Evolutionary conservation across 1,140 invertebrate genomes (phyloP), one percentile per base, ranked within the genome.

Genomic region (Phymorhynchus buccinoides): DNA sequence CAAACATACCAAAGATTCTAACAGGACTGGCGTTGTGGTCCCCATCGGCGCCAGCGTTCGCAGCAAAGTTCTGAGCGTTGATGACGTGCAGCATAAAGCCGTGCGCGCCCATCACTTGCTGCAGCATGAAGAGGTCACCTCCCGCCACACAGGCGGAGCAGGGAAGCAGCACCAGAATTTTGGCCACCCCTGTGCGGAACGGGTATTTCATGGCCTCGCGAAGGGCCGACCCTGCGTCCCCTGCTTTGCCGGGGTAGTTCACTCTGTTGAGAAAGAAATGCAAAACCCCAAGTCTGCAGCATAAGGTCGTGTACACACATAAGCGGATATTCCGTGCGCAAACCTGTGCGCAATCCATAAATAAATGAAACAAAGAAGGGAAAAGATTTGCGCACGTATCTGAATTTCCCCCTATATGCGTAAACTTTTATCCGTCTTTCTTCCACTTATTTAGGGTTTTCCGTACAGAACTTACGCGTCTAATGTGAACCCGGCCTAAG

Each of bases 141-240:
- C n/a, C n/a, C n/a, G n/a, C n/a, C 85, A 95, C 95, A 48, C 94
- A 92, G 3, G 95, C 93, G 84, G 96, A 95, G 92, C 94, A 94
- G 0, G 95, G 95, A 12, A 98, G 90, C 9, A 98, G 93, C 75
- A 98, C 94, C 83, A 98, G 96, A 1, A 96, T 97, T 90, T 97
- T 97, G 0, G 96, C 96, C 3, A 96, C 97, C 32, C 96, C 97
- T 0, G 96, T 94, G n/a, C 97, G 95, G 94, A 97, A 97, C 78
- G 96, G 95, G 30, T 98, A 94, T 75, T 95, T 94, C 3, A 96
- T 95, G 56, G 97, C 96, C 88, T 95, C 96, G 12, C 95, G 94
- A 16, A 98, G 94, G 3, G 97, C 97, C 32, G 94, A 94, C 89
- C 97, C 96, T 3, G 85, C 84, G 86, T 93, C 88, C 79, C 90